Percentiles rank a stretch among this genome's conserved stretches.
These are phyloP conservation scores for Phodopus roborovskii DNA, from an alignment of 2,113 vertebrate genomes.

Conservation along the genomic window DNA sequence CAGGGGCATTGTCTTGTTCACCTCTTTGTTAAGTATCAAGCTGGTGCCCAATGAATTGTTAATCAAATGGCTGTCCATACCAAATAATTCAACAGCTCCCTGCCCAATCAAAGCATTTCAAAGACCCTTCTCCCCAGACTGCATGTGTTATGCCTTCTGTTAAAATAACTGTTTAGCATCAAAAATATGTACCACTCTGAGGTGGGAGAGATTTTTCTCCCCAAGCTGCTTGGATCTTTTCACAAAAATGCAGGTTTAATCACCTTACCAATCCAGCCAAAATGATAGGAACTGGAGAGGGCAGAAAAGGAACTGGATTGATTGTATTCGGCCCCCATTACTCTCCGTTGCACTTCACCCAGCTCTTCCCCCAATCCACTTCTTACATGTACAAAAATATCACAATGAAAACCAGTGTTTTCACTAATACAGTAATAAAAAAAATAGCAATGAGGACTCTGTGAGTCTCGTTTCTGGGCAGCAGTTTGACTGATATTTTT, in stretches of 20 bases:
- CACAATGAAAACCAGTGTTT: not conserved
- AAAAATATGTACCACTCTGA: not conserved
- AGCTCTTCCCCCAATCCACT: not conserved
- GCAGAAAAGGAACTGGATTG: not conserved
- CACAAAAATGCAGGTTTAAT: not conserved
- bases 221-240: not conserved
- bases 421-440: not conserved
- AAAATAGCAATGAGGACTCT: too few species aligned
- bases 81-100: not conserved
- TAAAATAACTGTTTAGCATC: not conserved
- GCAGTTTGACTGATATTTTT: not conserved
- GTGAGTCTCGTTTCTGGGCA: not conserved
- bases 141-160: not conserved
- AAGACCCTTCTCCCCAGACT: not conserved
- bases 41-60: not conserved
- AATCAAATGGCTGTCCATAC: not conserved
- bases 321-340: not conserved
- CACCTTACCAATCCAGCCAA: not conserved
- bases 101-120: slow-evolving; percentile 10
- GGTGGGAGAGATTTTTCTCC: not conserved
- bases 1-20: not conserved
- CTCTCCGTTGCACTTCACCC: not conserved
- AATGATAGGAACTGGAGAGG: not conserved
- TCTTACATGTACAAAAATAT: not conserved
- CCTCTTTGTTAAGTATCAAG: not conserved